Evolutionary conservation across 2,113 vertebrate genomes (phyloP).

Genomic region (Psophia crepitans): DNA sequence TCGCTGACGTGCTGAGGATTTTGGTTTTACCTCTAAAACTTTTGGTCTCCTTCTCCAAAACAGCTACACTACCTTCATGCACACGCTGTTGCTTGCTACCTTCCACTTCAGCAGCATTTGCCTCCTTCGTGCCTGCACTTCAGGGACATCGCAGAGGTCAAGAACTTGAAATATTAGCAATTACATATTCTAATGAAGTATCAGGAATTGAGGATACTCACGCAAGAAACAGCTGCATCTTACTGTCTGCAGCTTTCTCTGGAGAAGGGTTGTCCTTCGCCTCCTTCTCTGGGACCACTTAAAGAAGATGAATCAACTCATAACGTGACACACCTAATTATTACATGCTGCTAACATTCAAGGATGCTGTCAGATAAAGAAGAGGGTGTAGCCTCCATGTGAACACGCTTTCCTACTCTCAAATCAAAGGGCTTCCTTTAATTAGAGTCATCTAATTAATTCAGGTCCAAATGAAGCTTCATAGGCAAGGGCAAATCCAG

Average conservation of each 20-base stretch:
- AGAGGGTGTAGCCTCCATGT: background rate
- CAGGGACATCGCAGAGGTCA: background rate
- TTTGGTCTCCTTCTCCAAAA: background rate
- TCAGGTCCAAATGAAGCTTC: slow-evolving; percentile 5
- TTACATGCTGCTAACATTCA: background rate
- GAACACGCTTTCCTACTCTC: background rate
- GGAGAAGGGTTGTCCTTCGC: background rate
- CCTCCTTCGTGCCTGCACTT: background rate
- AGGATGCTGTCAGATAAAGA: slow-evolving; percentile 33
- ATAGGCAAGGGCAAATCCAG: slow-evolving; percentile 15
- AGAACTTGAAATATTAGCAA: background rate
- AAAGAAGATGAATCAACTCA: background rate
- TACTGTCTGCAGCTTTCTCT: background rate
- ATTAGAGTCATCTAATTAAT: slow-evolving; percentile 25
- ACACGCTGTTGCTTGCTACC: background rate
- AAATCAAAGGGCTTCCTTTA: slow-evolving; percentile 8
- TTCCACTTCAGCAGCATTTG: background rate
- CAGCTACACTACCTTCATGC: background rate
- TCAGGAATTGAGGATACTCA: background rate
- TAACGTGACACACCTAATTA: background rate
- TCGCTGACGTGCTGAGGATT: background rate
- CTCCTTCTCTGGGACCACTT: background rate
- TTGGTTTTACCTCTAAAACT: background rate
- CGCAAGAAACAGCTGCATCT: background rate
- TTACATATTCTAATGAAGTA: background rate